Conservation (phyloP, 2,888 invertebrate species). For the Calameuta idolon region DNA sequence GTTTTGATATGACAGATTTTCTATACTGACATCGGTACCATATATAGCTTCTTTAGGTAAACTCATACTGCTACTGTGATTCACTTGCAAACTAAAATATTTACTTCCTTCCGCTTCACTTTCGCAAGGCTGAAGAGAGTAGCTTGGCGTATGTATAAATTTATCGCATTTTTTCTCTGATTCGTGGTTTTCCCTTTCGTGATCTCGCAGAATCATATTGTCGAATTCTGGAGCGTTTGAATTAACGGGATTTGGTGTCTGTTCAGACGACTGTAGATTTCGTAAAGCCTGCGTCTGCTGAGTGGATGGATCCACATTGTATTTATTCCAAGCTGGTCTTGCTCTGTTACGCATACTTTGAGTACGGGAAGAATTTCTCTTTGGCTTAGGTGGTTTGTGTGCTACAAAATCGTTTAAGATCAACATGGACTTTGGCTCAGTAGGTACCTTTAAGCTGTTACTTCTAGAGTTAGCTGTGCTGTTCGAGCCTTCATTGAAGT, state of each 20-base stretch:
- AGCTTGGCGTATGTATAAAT: slow-evolving; percentile 14
- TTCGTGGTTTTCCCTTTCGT: not conserved
- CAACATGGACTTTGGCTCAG: slow-evolving; percentile 54
- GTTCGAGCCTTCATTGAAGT: slow-evolving; percentile 27
- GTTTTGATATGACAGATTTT: slow-evolving; percentile 7
- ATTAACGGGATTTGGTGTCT: not conserved
- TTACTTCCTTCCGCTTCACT: slow-evolving; percentile 30
- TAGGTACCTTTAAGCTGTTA: slow-evolving; percentile 40
- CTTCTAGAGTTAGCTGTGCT: slow-evolving; percentile 39
- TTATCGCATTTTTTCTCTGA: slow-evolving; percentile 29
- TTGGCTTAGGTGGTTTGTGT: slow-evolving; percentile 81
- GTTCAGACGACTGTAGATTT: not conserved
- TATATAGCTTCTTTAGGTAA: slow-evolving; percentile 22
- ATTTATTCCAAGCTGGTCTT: slow-evolving; percentile 58
- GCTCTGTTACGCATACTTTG: slow-evolving; percentile 60
- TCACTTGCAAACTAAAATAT: slow-evolving; percentile 40
- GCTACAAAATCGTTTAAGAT: slow-evolving; percentile 70
- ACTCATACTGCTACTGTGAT: not conserved
- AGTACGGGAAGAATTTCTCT: slow-evolving; percentile 54
- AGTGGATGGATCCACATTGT: slow-evolving; percentile 37
- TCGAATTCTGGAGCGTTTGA: not conserved
- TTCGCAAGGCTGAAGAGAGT: not conserved
- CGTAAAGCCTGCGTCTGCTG: slow-evolving; percentile 12
- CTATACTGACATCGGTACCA: slow-evolving; percentile 12
- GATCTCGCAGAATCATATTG: slow-evolving; percentile 1